Evolutionary conservation across 92 coral and sea anemone species (phyloP).

Genomic region (Galaxea fascicularis): DNA sequence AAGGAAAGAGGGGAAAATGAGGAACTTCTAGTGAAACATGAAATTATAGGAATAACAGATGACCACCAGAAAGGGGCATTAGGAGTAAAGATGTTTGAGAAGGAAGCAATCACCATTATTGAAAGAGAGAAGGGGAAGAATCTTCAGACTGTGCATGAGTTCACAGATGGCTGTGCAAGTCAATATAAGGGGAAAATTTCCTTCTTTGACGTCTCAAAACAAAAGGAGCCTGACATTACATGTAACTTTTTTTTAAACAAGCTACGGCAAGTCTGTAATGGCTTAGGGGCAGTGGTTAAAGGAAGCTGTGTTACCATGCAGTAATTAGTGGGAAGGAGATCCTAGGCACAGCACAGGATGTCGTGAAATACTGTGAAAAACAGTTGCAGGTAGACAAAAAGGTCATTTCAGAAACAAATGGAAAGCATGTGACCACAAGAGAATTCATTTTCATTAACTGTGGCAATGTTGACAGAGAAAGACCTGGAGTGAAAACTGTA

Average conservation of each 20-base stretch:
- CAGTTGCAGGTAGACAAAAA: conserved; percentile 25
- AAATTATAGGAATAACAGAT: neutral
- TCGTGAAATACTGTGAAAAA: neutral
- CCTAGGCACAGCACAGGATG: neutral
- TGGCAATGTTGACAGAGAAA: conserved; percentile 29
- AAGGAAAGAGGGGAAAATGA: neutral
- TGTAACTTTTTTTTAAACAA: neutral
- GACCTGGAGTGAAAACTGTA: conserved; percentile 51
- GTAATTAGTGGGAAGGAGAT: neutral
- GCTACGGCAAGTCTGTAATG: neutral
- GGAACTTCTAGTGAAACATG: neutral
- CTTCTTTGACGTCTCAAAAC: neutral
- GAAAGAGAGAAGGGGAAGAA: neutral
- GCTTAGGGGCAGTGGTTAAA: neutral
- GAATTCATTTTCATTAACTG: conserved; percentile 38
- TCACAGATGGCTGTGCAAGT: neutral
- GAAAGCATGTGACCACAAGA: conserved; percentile 41
- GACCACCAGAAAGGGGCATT: neutral
- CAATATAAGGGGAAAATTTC: neutral
- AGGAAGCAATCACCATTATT: neutral
- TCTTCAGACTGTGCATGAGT: neutral
- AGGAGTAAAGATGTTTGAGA: neutral
- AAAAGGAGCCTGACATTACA: neutral
- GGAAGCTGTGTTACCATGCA: neutral
- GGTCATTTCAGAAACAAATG: conserved; percentile 18